A percentile compares a stretch with the other conserved stretches of the same genome.
Conservation (phyloP, 1,140 invertebrate genomes). For the Camponotus pennsylvanicus region DNA sequence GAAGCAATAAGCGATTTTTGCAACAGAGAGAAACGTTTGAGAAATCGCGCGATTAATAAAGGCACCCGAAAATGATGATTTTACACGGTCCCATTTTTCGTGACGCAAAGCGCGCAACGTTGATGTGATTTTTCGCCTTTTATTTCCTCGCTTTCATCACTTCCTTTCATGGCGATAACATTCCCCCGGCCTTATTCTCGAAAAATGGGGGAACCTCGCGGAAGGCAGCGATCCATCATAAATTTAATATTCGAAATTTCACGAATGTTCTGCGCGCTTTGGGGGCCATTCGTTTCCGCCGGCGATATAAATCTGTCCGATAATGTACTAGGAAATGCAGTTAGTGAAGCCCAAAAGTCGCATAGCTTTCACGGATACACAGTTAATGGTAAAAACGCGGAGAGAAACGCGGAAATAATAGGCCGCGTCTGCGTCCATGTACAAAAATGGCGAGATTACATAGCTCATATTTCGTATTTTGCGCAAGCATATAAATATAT, state of each 20-base stretch:
- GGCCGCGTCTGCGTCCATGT: not conserved
- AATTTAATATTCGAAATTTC: constrained; percentile 83
- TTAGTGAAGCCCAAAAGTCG: constrained; percentile 68
- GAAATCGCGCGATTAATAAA: not conserved
- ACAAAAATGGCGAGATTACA: constrained; percentile 50
- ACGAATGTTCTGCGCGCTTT: constrained; percentile 73
- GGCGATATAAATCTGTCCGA: constrained; percentile 74
- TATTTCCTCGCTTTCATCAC: constrained; percentile 59
- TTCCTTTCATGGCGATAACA: constrained; percentile 54
- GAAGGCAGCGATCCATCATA: constrained; percentile 81
- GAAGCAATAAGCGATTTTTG: not conserved
- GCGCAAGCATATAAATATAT: constrained; percentile 51
- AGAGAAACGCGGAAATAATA: constrained; percentile 27
- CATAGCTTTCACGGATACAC: constrained; percentile 45
- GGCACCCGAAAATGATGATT: not conserved
- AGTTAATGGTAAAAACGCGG: constrained; percentile 16
- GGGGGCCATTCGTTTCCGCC: constrained; percentile 71
- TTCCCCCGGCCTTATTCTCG: constrained; percentile 53
- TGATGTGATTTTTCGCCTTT: constrained; percentile 63
- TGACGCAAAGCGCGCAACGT: constrained; percentile 37
- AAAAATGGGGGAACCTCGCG: constrained; percentile 64
- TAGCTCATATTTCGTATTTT: constrained; percentile 56
- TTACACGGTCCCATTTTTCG: not conserved
- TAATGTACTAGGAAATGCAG: constrained; percentile 72
- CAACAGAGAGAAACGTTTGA: not conserved